Evolutionary conservation across 2,113 vertebrate species (phyloP), one percentile per base, ranked within the genome.

Genomic region (Eclectus roratus): DNA sequence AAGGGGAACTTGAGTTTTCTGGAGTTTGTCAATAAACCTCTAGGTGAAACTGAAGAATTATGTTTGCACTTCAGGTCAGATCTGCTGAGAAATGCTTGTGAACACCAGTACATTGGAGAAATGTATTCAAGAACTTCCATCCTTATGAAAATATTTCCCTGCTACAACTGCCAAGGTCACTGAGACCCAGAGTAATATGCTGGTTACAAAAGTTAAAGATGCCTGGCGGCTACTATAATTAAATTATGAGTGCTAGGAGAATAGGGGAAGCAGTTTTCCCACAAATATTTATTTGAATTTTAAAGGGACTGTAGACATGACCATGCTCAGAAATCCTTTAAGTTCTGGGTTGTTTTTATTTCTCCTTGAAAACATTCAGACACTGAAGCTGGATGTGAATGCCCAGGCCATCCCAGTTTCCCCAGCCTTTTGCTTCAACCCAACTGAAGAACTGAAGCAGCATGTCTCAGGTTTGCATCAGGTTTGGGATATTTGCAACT

Each of bases 221-320:
- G 94, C 94, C 91, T 97, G 89, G 89, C 50, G 10, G 95, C 88
- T 92, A 89, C 91, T 91, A 91, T 91, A 96, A 95, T 96, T 95
- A 94, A 97, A 90, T 96, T 95, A 96, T 79, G 91, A 96, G 77
- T 1, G 2, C 80, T 94, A 95, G 53, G 90, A 96, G 92, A 88
- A 86, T 86, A 92, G 65, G 68, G 85, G 80, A 93, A 96, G 73
- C 46, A 78, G 52, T 90, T 95, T 96, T 84, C 93, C 92, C 88
- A 95, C 95, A 96, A 96, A 96, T 92, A 97, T 93, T 92, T 94
- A 80, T 95, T 91, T 93, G 94, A 92, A 94, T 96, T 90, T 90
- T 76, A 68, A 88, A 91, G 76, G 86, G 27, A 91, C 61, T 96
- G 90, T 60, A 95, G 61, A 55, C 69, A 72, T 16, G 33, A 69